Base-by-base conservation (phyloP, 2,888 invertebrate genomes). In the Drosophila nr. perissopoda region DNA sequence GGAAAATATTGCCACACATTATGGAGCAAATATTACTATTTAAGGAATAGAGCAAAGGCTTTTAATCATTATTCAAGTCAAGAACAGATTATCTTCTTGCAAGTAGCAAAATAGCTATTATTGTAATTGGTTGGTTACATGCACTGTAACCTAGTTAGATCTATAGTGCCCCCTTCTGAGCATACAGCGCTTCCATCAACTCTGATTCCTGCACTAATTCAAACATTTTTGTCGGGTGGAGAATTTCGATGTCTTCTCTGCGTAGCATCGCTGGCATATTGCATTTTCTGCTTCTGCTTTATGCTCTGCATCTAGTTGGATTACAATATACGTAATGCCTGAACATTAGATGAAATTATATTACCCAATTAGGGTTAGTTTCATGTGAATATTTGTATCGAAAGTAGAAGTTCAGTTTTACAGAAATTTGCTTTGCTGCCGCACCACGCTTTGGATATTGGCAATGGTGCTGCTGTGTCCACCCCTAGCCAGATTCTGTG, bases 401-500 rank as follows among this genome's bases (percentile, higher is more conserved):
- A 36, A 36, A 18, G n/a, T 33, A 25, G 2, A 25, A 29, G 38
- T 29, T 63, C 16, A 25, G 31, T 27, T 18, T n/a, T 38, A 38
- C 59, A 25, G 40, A 65, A 33, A 54, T 57, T 33, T 46, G n/a
- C 42, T 34, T 33, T 16, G 34, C 11, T 42, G 16, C 10, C 56
- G 33, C 38, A 48, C 21, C 48, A 48, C 60, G 29, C 18, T 56
- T 34, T 58, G 48, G 51, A 48, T 72, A 60, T 59, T 70, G 51
- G 72, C 4, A 65, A 68, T 82, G 57, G 60, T 46, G 62, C 65
- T 68, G 62, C 67, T 63, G 54, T 63, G 48, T 31, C 38, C 59
- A 48, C 52, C 49, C 29, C 29, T 3, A 48, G 46, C 62, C 33
- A 33, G 34, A n/a, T 16, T 54, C 57, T 53, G 64, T 69, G 66